These are phyloP conservation scores for Calephelis nemesis DNA, from an alignment of 1,140 invertebrate species.

Conservation along the genomic window DNA sequence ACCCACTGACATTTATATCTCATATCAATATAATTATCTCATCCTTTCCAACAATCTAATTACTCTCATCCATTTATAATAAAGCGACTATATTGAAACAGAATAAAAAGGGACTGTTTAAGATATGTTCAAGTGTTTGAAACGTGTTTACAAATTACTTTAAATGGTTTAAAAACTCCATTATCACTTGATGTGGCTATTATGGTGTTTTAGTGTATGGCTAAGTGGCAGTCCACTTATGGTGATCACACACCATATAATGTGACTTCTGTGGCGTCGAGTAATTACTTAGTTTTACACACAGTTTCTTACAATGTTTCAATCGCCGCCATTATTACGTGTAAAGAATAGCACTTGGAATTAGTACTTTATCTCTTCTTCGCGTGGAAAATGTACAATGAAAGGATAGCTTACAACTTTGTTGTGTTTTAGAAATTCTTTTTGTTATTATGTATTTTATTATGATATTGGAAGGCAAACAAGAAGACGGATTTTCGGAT, in stretches of 20 bases:
- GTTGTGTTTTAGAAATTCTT: background rate
- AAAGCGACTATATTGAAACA: slow-evolving; percentile 1
- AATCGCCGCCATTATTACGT: slow-evolving; percentile 51
- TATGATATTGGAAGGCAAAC: too few species aligned
- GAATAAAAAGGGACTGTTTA: slow-evolving; percentile 13
- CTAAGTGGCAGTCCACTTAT: slow-evolving; percentile 61
- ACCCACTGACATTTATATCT: too few species aligned
- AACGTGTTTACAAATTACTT: background rate
- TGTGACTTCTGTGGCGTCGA: slow-evolving; percentile 39
- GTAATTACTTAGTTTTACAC: slow-evolving; percentile 57
- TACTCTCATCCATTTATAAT: background rate
- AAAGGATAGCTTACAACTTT: slow-evolving; percentile 7
- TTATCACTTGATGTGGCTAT: slow-evolving; percentile 55
- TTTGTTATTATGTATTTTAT: background rate
- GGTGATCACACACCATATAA: slow-evolving; percentile 45
- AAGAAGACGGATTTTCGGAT: too few species aligned
- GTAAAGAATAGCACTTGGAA: slow-evolving; percentile 58
- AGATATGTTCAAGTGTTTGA: slow-evolving; percentile 5
- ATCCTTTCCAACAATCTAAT: background rate
- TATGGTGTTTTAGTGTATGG: slow-evolving; percentile 46
- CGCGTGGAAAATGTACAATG: slow-evolving; percentile 11
- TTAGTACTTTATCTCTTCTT: slow-evolving; percentile 35
- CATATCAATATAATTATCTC: too few species aligned
- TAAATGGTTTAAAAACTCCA: slow-evolving; percentile 42
- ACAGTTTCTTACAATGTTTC: slow-evolving; percentile 36